A percentile compares a stretch with the other conserved stretches of the same genome.
phyloP scores from a whole-genome alignment of 2,797 vertebrate species.

The Netta rufina region DNA sequence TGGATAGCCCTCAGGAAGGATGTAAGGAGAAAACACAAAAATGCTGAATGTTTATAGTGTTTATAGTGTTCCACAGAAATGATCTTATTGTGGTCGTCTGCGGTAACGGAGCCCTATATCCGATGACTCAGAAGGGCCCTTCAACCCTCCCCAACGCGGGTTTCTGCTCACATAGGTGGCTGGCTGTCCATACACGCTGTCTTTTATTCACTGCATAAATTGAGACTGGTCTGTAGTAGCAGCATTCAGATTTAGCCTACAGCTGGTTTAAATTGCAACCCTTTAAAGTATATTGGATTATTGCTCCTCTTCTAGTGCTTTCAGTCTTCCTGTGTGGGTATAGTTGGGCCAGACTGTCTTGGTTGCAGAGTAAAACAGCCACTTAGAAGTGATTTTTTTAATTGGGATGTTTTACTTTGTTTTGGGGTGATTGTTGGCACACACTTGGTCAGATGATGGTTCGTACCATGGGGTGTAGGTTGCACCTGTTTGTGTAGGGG shows the following conservation, averaged over 20 bases:
- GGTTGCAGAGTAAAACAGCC: background rate
- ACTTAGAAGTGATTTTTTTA: background rate
- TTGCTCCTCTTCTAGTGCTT: background rate
- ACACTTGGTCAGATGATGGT: background rate
- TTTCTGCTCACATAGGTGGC: background rate
- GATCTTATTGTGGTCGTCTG: background rate
- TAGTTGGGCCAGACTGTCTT: background rate
- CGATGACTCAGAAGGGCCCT: background rate
- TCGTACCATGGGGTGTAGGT: background rate
- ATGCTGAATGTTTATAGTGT: background rate
- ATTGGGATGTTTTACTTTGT: background rate
- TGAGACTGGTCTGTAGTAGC: background rate
- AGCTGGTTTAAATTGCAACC: background rate
- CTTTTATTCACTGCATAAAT: background rate
- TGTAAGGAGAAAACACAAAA: background rate
- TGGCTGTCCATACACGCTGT: background rate
- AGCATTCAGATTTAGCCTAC: background rate
- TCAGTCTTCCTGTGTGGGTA: accelerated
- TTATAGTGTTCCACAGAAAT: background rate
- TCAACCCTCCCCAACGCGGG: too few species aligned
- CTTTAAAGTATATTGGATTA: background rate
- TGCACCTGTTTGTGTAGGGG: background rate
- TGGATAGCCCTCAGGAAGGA: background rate
- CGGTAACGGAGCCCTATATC: background rate
- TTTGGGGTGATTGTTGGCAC: background rate